A percentile compares a stretch with the other conserved stretches of the same genome.
Evolutionary conservation across 2,113 vertebrate genomes (phyloP).

Genomic region (Solea solea): DNA sequence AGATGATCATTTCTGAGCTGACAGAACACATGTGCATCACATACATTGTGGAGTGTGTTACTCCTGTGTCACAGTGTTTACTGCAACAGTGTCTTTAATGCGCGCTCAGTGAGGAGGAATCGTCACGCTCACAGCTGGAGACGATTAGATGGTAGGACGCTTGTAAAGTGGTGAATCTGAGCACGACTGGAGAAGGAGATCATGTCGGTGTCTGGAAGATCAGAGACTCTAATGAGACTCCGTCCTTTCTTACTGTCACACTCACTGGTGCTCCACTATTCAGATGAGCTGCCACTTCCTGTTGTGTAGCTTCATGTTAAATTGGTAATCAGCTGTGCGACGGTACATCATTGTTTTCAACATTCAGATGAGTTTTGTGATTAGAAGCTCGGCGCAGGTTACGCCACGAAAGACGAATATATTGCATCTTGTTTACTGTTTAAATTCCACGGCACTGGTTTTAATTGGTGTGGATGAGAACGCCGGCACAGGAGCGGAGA

Average conservation of each 20-base stretch:
- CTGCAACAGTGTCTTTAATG: slow-evolving; percentile 11
- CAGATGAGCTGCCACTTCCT: slow-evolving; percentile 16
- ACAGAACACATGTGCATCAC: slow-evolving; percentile 5
- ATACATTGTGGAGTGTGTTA: slow-evolving; percentile 2
- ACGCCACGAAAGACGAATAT: slow-evolving; percentile 37
- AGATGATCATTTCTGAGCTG: not conserved
- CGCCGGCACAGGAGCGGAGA: slow-evolving; percentile 21
- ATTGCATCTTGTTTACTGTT: slow-evolving; percentile 44
- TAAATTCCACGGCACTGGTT: slow-evolving; percentile 32
- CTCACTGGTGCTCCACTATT: not conserved
- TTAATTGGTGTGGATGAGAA: slow-evolving; percentile 51
- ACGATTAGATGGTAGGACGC: slow-evolving; percentile 7
- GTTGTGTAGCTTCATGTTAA: slow-evolving; percentile 25
- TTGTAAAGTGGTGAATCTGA: not conserved
- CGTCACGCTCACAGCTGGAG: not conserved
- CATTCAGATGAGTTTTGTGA: slow-evolving; percentile 54
- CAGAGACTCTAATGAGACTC: slow-evolving; percentile 10
- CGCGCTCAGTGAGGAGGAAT: slow-evolving; percentile 1
- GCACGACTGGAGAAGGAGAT: slow-evolving; percentile 9
- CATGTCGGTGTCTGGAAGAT: slow-evolving; percentile 15
- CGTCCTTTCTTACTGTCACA: not conserved
- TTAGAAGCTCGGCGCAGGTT: slow-evolving; percentile 38
- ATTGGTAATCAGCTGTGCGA: slow-evolving; percentile 31
- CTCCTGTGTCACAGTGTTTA: slow-evolving; percentile 6
- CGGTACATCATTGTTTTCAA: slow-evolving; percentile 33